Evolutionary conservation across 1,140 invertebrate genomes (phyloP), one percentile per base, ranked within the genome.

Genomic region (Calliphora vicina): DNA sequence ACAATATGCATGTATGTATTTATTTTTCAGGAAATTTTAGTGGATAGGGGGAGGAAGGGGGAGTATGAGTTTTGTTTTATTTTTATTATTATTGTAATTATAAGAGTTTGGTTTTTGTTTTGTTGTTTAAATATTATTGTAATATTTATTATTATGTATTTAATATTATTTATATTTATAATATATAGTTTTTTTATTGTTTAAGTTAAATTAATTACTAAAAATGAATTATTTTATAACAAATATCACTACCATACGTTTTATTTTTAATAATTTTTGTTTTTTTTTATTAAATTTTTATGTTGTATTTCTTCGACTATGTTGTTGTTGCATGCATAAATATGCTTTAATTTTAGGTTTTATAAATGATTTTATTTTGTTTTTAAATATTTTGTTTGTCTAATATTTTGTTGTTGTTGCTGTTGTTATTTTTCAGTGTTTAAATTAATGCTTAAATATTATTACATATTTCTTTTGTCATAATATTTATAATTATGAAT

Each of bases 191-290:
- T 76, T 76, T 76, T 35, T 76, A 35, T 42, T 35, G 25, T 73
- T 78, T 78, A 78, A 45, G 23, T 78, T 78, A 78, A 78, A 78
- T 78, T 78, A 78, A 78, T 78, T 45, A 45, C 35, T 78, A 78
- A 78, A 43, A 78, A 78, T 78, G 17, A 78, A 78, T 78, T 78
- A 78, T 78, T 78, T 78, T 78, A 78, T 78, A 78, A 78, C 74
- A 78, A 78, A 78, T 78, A 78, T 78, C 74, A 78, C 74, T 78
- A 78, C 74, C 74, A 43, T 78, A 78, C 35, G 74, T 78, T 25
- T 78, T 43, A 20, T 78, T 78, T 45, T 42, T 78, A 23, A 12
- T 43, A 23, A 20, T 42, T 45, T 45, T 78, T 20, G 25, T 78
- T 43, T 43, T 78, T 42, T 78, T 78, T 43, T 45, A 23, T 78